phyloP scores from a whole-genome alignment of 1,140 invertebrate genomes.

The Cataglyphis hispanica region DNA sequence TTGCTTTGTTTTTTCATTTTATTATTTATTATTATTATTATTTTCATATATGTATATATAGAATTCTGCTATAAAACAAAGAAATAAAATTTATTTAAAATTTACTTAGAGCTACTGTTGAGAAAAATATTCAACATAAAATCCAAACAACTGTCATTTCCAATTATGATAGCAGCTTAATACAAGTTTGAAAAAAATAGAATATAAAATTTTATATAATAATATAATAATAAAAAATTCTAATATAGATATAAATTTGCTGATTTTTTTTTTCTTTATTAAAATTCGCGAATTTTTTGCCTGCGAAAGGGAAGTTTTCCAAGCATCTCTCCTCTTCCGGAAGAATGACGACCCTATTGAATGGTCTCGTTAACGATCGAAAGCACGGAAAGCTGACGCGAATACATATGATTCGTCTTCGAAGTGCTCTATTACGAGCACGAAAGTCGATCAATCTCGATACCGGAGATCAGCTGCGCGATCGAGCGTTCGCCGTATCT shows the following conservation, averaged over 20 bases:
- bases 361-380: slow-evolving; percentile 37
- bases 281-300: not conserved
- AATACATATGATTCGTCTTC: not conserved
- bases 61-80: not conserved
- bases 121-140: not conserved
- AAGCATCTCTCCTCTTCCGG: not conserved
- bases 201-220: not conserved
- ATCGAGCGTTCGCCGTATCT: not conserved
- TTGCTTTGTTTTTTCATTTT: not conserved
- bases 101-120: no score
- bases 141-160: not conserved
- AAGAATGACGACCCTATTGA: slow-evolving; percentile 42
- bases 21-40: not conserved
- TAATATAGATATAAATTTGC: not conserved
- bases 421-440: slow-evolving; percentile 30
- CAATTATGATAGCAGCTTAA: not conserved
- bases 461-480: not conserved
- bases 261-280: not conserved
- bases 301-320: no score
- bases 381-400: slow-evolving; percentile 33
- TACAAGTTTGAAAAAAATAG: not conserved
- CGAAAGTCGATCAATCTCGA: slow-evolving; percentile 51
- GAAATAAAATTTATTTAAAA: not conserved
- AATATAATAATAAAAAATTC: not conserved
- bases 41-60: no score